These are phyloP conservation scores for Otolemur garnettii DNA, from an alignment of 2,113 vertebrate species.

Conservation along the genomic window DNA sequence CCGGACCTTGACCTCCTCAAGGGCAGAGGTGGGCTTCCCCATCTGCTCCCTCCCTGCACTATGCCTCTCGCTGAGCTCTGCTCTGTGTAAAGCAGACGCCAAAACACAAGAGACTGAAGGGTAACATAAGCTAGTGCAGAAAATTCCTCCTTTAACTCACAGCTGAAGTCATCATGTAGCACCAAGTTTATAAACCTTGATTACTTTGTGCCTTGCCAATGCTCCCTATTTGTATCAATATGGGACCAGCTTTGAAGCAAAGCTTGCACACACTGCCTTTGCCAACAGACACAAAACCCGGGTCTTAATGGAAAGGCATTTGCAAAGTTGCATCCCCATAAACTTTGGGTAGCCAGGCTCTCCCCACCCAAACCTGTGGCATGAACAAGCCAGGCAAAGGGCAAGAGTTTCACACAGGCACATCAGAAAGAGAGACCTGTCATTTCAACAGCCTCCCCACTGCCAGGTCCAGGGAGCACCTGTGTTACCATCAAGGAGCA, in stretches of 20 bases:
- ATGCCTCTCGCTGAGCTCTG: too few species aligned
- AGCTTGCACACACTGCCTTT: neutral
- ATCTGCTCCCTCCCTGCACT: rapidly evolving
- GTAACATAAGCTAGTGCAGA: neutral
- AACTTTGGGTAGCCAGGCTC: neutral
- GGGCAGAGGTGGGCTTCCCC: neutral
- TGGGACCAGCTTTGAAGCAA: neutral
- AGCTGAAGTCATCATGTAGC: neutral
- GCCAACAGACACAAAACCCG: neutral
- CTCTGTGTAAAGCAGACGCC: neutral
- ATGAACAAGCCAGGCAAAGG: neutral
- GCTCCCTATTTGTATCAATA: neutral
- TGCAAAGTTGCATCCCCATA: neutral
- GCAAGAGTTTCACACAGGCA: neutral
- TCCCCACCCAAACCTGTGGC: neutral
- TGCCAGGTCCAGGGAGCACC: neutral
- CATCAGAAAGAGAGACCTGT: neutral
- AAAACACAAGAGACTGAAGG: neutral
- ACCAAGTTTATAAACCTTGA: rapidly evolving
- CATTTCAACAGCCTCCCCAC: neutral
- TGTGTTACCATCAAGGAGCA: neutral
- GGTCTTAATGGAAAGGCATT: neutral
- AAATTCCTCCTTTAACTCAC: neutral
- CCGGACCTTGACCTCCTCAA: neutral
- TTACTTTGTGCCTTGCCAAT: neutral